Base-by-base conservation (phyloP, 2,888 invertebrate species). In the Globia sparganii region DNA sequence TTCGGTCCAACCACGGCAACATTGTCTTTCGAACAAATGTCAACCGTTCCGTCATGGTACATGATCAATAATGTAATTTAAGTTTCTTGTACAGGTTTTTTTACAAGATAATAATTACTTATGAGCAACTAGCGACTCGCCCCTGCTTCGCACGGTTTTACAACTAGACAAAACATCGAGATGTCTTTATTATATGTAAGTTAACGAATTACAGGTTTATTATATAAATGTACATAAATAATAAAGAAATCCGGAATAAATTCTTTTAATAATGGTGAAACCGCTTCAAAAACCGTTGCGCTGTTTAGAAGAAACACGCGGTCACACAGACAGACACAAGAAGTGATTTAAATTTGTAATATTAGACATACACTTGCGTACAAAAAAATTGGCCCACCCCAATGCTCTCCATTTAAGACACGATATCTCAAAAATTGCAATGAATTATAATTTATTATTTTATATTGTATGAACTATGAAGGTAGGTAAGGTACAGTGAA, bases 71-170 rank as follows among this genome's bases (percentile, higher is more conserved):
- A 21, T 66, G 46, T 76, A 61, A 70, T 69, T 58, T 66, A 49
- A n/a, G 58, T 73, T 83, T 81, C 67, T 81, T 83, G 25, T 34
- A 25, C 40, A n/a, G 13, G 67, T 73, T 81, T 75, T 77, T 76
- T 66, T 68, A 49, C 37, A 21, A 46, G 31, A 46, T 56, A 18
- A 28, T 64, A 49, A 68, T 76, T 56, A n/a, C n/a, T n/a, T n/a
- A 72, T 46, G 72, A 83, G 37, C 8, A 31, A 18, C n/a, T 18
- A n/a, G n/a, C 5, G 11, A n/a, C 11, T n/a, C 18, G n/a, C 18
- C n/a, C 11, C 5, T n/a, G 68, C n/a, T 68, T 49, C 25, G 25
- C 34, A 34, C 61, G 34, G 11, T 34, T 61, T 25, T 31, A 15
- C 18, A 0, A 18, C 18, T 53, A 34, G 68, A 53, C 34, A 68